Evolutionary conservation across 1,140 invertebrate species (phyloP), one percentile per base, ranked within the genome.

Genomic region (Lineus longissimus): DNA sequence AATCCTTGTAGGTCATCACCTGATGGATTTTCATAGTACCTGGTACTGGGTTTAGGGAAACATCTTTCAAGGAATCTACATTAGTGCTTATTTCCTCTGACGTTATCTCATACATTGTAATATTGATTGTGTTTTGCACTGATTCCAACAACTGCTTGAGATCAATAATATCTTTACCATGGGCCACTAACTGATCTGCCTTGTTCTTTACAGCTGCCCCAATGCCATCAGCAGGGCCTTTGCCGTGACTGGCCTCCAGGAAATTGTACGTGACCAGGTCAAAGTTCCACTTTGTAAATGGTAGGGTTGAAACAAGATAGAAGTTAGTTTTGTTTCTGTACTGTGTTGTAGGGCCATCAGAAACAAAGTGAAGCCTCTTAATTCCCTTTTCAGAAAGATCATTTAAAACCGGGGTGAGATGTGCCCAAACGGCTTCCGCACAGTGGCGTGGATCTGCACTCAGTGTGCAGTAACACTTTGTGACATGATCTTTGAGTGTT

Each of bases 191-290:
- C 23, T 19, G 2, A 30, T 61, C 59, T 11, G 59, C 59, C 27
- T 15, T 25, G 4, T 19, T 61, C 29, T 61, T 61, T 6, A 60
- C 43, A 4, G 58, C 63, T 27, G 57, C 57, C 9, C 63, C 63
- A 25, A 64, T 54, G 15, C 57, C 57, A 40, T 64, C 63, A 13
- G 57, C 63, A 0, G 56, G 27, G 4, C 63, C 63, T 29, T 64
- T 64, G 7, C 57, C 57, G 43, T 60, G 63, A 4, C 27, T 41
- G 17, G 57, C n/a, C 25, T 64, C 63, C 11, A 54, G 40, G 40
- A 60, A 64, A 33, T 64, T 63, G 31, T 45, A 63, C 9, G 31
- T 30, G 1, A 25, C 19, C 2, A 11, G 15, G 29, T 36, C 29
- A 23, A 63, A 58, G 6, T 36, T 30, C 9, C 13, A 43, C 2